Evolutionary conservation across 2,797 vertebrate genomes (phyloP).

Genomic region (Kryptolebias ocellatus): DNA sequence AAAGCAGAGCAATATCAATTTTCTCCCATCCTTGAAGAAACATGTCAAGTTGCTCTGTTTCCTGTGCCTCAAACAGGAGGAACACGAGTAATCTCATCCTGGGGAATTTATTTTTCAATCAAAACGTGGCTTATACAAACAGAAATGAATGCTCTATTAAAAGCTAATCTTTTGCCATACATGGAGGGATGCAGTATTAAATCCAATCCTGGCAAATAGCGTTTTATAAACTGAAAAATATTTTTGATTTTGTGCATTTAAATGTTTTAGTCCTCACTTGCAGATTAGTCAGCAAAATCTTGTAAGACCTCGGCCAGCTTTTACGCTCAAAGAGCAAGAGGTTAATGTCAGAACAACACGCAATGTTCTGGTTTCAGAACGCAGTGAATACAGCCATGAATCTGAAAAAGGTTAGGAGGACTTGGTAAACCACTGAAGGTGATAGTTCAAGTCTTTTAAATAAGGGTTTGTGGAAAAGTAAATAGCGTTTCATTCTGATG

Average conservation of each 20-base stretch:
- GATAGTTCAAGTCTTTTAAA: too few species aligned
- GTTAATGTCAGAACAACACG: neutral
- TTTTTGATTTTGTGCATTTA: too few species aligned
- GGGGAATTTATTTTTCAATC: constrained; percentile 31
- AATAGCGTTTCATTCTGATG: too few species aligned
- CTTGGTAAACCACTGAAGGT: too few species aligned
- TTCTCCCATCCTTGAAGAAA: constrained; percentile 22
- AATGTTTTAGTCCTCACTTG: neutral
- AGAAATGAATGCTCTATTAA: constrained; percentile 22
- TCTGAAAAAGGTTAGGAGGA: too few species aligned
- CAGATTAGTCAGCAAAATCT: constrained; percentile 4
- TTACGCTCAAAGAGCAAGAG: neutral
- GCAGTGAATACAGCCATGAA: too few species aligned
- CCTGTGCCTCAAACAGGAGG: constrained; percentile 10
- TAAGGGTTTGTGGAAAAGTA: too few species aligned
- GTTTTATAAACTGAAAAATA: too few species aligned
- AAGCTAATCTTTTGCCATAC: constrained; percentile 18
- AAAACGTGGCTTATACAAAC: constrained; percentile 18
- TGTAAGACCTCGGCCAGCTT: neutral
- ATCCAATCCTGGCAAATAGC: neutral
- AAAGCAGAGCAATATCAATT: constrained; percentile 29
- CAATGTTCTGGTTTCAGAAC: too few species aligned
- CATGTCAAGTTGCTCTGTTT: constrained; percentile 20
- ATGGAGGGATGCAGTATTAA: neutral
- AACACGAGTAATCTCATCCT: constrained; percentile 28